phyloP scores from a whole-genome alignment of 1,140 invertebrate genomes.

The Drosophila asahinai region DNA sequence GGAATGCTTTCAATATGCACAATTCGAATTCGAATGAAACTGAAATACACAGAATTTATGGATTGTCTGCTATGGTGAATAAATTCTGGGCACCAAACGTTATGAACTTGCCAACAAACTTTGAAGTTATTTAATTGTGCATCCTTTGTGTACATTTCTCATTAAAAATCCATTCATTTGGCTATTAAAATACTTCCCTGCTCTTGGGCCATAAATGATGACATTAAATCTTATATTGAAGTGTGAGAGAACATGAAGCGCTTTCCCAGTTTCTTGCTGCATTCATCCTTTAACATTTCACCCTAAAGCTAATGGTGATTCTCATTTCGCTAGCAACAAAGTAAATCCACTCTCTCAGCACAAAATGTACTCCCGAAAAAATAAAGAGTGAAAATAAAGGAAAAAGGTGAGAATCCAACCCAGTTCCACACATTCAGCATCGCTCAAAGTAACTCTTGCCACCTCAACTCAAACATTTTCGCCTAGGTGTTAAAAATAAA shows the following conservation, averaged over 20 bases:
- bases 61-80: too few species aligned
- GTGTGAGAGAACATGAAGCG: neutral
- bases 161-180: too few species aligned
- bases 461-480: conserved; percentile 62
- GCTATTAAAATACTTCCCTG: too few species aligned
- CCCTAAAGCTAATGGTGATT: conserved; percentile 23
- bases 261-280: neutral
- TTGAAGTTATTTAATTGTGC: too few species aligned
- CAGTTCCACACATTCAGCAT: conserved; percentile 34
- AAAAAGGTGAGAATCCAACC: conserved; percentile 12
- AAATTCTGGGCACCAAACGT: too few species aligned
- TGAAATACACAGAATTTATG: too few species aligned
- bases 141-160: too few species aligned
- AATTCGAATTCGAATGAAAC: too few species aligned
- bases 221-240: neutral
- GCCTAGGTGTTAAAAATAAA: conserved; percentile 82
- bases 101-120: too few species aligned
- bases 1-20: too few species aligned
- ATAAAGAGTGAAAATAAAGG: conserved; percentile 28
- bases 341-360: conserved; percentile 32
- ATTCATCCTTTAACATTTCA: neutral
- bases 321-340: conserved; percentile 21
- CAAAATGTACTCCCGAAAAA: conserved; percentile 30
- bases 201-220: neutral
- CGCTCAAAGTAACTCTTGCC: conserved; percentile 41